These are phyloP conservation scores for Polyommatus icarus DNA, from an alignment of 2,888 invertebrate species.

Conservation along the genomic window DNA sequence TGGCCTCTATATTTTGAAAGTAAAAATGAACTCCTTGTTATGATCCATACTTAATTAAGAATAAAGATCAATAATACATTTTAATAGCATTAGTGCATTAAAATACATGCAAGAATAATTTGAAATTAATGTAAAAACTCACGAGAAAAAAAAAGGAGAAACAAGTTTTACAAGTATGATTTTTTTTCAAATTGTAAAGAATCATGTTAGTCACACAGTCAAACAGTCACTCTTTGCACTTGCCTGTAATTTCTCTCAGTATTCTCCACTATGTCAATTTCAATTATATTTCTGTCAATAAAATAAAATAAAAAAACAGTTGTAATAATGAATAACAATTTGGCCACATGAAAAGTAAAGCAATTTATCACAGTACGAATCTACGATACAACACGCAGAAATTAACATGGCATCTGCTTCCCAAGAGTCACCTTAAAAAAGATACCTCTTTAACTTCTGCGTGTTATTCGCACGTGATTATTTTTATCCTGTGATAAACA, in stretches of 20 bases:
- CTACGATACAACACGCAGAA: not conserved
- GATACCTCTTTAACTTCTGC: not conserved
- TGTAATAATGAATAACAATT: not conserved
- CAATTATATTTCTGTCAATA: constrained; percentile 70
- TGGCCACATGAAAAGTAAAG: not conserved
- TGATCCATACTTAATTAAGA: too few species aligned
- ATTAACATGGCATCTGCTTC: not conserved
- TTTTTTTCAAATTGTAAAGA: not conserved
- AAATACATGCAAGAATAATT: not conserved
- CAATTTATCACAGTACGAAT: not conserved
- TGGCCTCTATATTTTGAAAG: too few species aligned
- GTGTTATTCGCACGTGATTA: constrained; percentile 26
- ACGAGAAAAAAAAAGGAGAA: too few species aligned
- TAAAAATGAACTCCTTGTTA: too few species aligned
- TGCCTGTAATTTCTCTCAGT: constrained; percentile 59
- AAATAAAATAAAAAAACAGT: constrained; percentile 41
- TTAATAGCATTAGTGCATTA: not conserved
- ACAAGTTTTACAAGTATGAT: too few species aligned
- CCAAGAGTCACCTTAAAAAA: not conserved
- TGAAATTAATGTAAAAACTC: too few species aligned
- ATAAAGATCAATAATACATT: too few species aligned
- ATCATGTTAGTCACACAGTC: not conserved
- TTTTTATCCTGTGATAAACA: constrained; percentile 9
- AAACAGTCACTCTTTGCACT: constrained; percentile 47
- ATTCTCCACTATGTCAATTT: constrained; percentile 57